Evolutionary conservation across 1,140 invertebrate species (phyloP), one percentile per base, ranked within the genome.

Genomic region (Heterodera carotae): DNA sequence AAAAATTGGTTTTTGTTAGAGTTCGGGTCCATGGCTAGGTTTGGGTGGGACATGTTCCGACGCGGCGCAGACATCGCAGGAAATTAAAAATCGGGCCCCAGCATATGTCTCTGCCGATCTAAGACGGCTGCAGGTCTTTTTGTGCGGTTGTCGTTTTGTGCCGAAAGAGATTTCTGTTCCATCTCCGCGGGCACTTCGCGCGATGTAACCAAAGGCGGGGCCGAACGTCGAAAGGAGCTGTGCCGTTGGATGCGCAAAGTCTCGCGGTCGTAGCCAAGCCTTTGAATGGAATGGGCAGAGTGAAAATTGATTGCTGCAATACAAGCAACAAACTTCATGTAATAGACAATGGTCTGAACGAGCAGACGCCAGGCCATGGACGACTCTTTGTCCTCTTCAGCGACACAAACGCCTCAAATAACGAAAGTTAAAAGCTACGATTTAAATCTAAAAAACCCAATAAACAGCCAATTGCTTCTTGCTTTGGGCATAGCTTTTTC

Each of bases 301-400:
- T 33, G 15, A 0, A 22, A 66, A 74, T 59, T 1, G 59, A 68
- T 48, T 36, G 12, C n/a, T n/a, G 43, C 2, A 7, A 27, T 34
- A 18, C 25, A 4, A 56, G 12, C 27, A 31, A 36, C 34, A 12
- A 34, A 80, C 79, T 76, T 80, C 79, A 82, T 83, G 69, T 82
- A 82, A 39, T 83, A 82, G 48, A 83, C 76, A 43, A 82, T 39
- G n/a, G 80, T 82, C 29, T 75, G 78, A 22, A 82, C 73, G 43
- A 82, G 66, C 72, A 83, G 74, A 25, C 81, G 76, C 81, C 81
- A 82, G 33, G 81, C 81, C 62, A 82, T 78, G 72, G 75, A 72
- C 53, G 81, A 83, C 62, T 82, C 81, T 70, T 82, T 82, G 72
- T 84, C 82, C 60, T 76, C 71, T 66, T 62, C 69, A 15, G 53